Evolutionary conservation across 2,113 vertebrate species (phyloP), one percentile per base, ranked within the genome.

Genomic region (Chroicocephalus ridibundus): DNA sequence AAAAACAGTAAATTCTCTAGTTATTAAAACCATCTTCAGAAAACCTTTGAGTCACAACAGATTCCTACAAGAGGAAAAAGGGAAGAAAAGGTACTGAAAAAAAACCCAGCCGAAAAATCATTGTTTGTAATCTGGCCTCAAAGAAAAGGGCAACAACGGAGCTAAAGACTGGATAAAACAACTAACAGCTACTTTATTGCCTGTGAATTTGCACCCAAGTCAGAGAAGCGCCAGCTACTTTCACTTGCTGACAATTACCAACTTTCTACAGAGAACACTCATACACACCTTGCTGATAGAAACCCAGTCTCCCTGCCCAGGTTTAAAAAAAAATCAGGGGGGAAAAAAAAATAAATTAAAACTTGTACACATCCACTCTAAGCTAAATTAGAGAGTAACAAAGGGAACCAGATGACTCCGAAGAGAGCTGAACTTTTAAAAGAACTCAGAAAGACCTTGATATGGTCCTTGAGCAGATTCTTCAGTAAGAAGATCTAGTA

Each of bases 91-190:
- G 26, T 36, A 49, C 54, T 44, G 42, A 55, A 26, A 31, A 31
- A 52, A 10, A 1, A 0, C 8, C 18, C 27, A 46, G 4, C 16
- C 38, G 46, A 26, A 16, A 61, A 61, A 74, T 6, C 6, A 40
- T 15, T 34, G 18, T 54, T 79, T 84, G 26, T 27, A 26, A 44
- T 75, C 32, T 40, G 29, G 6, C 20, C 40, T 75, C 34, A 51
- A 76, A 69, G 1, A 3, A 64, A 74, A 46, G 13, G 31, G 27
- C 44, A 51, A 74, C 19, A 55, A 15, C 8, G 62, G 3, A 46
- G 22, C 16, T 69, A 8, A 77, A 89, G 40, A 64, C 22, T 15
- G 29, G 42, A 51, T 46, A 29, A 69, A 80, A 55, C 55, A 44
- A 70, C 24, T 38, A 62, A 76, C 29, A 81, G 69, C 27, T 81